These are phyloP conservation scores for Drosophila elegans DNA, from an alignment of 1,140 invertebrate genomes.

Conservation along the genomic window DNA sequence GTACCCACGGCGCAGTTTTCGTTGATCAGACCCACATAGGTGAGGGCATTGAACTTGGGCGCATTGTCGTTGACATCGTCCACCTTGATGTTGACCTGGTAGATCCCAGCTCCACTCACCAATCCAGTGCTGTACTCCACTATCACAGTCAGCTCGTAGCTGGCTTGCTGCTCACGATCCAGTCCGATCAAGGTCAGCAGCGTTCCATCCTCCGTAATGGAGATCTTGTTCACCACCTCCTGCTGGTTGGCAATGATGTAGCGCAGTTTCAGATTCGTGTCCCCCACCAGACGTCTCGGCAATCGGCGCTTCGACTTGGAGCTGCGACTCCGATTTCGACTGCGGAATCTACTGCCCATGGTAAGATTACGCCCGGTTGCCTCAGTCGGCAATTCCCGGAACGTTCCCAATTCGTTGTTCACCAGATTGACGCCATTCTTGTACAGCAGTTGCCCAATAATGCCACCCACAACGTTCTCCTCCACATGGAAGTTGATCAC, in stretches of 20 bases:
- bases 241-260: conserved; percentile 93
- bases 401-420: conserved; percentile 75
- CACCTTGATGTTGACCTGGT: conserved; percentile 92
- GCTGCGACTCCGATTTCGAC: conserved; percentile 57
- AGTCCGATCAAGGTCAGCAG: conserved; percentile 91
- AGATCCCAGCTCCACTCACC: conserved; percentile 89
- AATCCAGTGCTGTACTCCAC: conserved; percentile 89
- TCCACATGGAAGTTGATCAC: conserved; percentile 90
- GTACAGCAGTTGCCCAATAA: conserved; percentile 90
- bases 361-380: conserved; percentile 46
- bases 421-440: conserved; percentile 85
- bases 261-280: conserved; percentile 85
- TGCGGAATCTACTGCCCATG: conserved; percentile 65
- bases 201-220: conserved; percentile 91
- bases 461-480: conserved; percentile 91
- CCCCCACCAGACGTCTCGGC: conserved; percentile 55
- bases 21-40: conserved; percentile 91
- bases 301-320: conserved; percentile 58
- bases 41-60: conserved; percentile 90
- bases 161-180: conserved; percentile 90
- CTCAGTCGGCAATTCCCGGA: conserved; percentile 48
- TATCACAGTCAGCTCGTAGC: conserved; percentile 92
- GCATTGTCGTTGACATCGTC: conserved; percentile 97
- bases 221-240: conserved; percentile 90
- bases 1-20: conserved; percentile 92